Percentiles rank a stretch among this genome's conserved stretches.
phyloP scores from a whole-genome alignment of 1,140 invertebrate genomes.

The Aphidius gifuensis region DNA sequence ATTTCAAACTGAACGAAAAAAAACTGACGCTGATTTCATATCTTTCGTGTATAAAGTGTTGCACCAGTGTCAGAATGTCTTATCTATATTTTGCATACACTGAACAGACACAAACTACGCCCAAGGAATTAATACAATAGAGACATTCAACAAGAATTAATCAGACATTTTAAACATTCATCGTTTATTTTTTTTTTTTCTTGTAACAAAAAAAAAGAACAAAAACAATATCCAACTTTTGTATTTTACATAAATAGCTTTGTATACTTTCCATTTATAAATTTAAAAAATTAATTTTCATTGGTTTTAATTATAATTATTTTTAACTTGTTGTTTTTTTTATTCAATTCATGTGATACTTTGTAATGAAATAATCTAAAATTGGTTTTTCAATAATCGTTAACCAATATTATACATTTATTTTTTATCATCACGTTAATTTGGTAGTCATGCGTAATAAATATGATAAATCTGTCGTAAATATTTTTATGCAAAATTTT shows the following conservation, averaged over 20 bases:
- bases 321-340: no score
- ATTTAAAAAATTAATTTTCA: no score
- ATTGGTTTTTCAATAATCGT: no score
- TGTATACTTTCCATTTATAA: not conserved
- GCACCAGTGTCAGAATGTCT: slow-evolving; percentile 14
- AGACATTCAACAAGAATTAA: slow-evolving; percentile 54
- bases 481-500: no score
- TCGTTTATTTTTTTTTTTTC: not conserved
- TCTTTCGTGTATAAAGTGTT: slow-evolving; percentile 33
- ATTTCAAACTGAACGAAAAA: not conserved
- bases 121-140: slow-evolving; percentile 48
- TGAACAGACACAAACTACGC: slow-evolving; percentile 18
- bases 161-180: slow-evolving; percentile 40
- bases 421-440: no score
- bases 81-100: slow-evolving; percentile 20
- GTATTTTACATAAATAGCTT: not conserved
- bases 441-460: no score
- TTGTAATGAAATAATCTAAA: no score
- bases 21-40: slow-evolving; percentile 30
- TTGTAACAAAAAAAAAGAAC: not conserved
- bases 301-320: no score
- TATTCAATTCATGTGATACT: no score
- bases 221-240: not conserved
- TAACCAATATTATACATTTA: no score
- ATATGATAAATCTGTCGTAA: no score